A percentile compares a stretch with the other conserved stretches of the same genome.
phyloP scores from a whole-genome alignment of 2,797 vertebrate species.

The Coracias cyanogaster region DNA sequence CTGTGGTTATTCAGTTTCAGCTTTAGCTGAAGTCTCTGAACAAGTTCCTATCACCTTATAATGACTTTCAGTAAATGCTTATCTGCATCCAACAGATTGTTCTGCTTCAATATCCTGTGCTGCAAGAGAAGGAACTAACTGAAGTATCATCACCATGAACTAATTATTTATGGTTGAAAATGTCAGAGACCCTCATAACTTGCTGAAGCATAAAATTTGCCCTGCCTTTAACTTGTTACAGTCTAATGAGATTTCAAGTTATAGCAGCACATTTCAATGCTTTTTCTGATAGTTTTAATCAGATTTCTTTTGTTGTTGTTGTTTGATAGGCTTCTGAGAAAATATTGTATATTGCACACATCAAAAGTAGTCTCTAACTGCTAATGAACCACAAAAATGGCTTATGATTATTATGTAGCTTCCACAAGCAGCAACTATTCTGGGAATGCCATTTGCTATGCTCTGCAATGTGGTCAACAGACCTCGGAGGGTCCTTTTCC shows the following conservation, averaged over 20 bases:
- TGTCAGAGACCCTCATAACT: conserved; percentile 1
- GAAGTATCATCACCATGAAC: not conserved
- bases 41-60: conserved; percentile 40
- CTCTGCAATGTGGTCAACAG: not conserved
- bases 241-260: conserved; percentile 32
- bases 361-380: not conserved
- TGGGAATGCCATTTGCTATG: not conserved
- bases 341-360: not conserved
- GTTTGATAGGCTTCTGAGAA: not conserved
- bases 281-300: conserved; percentile 20
- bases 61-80: conserved; percentile 40
- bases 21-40: conserved; percentile 3
- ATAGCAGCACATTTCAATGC: not conserved
- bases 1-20: not conserved
- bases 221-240: conserved; percentile 9
- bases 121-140: not conserved
- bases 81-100: conserved; percentile 61
- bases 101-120: conserved; percentile 1
- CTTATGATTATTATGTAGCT: not conserved
- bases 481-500: not conserved
- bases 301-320: not conserved
- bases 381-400: conserved; percentile 5
- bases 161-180: conserved; percentile 53
- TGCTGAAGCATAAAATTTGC: conserved; percentile 57
- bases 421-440: not conserved